phyloP scores from a whole-genome alignment of 2,113 vertebrate species.

The Cebus imitator region DNA sequence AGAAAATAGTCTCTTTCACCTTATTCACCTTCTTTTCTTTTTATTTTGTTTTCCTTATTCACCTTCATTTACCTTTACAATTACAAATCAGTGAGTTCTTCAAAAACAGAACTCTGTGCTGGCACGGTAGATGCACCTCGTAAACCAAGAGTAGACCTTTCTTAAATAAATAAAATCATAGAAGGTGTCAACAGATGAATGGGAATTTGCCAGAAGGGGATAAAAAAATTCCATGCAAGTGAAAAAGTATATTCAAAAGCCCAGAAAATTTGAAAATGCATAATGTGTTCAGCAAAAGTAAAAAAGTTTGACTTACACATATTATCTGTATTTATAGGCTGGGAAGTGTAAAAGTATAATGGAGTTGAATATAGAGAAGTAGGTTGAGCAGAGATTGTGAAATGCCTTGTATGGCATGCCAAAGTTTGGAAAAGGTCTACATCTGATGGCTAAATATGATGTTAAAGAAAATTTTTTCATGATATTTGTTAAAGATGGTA shows the following conservation, averaged over 20 bases:
- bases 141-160: background rate
- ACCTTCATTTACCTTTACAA: constrained; percentile 24
- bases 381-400: constrained; percentile 1
- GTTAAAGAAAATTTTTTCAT: background rate
- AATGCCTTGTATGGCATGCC: background rate
- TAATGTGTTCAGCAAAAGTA: background rate
- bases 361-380: background rate
- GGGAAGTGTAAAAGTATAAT: background rate
- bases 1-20: background rate
- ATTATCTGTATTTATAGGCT: background rate
- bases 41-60: background rate
- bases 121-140: background rate
- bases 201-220: background rate
- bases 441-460: constrained; percentile 40
- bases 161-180: constrained; percentile 41
- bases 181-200: background rate
- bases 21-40: background rate
- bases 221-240: constrained; percentile 4
- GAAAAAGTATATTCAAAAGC: background rate
- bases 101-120: background rate
- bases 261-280: background rate
- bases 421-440: background rate
- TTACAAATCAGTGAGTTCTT: constrained; percentile 41
- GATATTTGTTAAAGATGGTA: background rate
- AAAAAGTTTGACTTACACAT: background rate